Conservation (phyloP, 2,113 vertebrate genomes). For the Tetrao urogallus region DNA sequence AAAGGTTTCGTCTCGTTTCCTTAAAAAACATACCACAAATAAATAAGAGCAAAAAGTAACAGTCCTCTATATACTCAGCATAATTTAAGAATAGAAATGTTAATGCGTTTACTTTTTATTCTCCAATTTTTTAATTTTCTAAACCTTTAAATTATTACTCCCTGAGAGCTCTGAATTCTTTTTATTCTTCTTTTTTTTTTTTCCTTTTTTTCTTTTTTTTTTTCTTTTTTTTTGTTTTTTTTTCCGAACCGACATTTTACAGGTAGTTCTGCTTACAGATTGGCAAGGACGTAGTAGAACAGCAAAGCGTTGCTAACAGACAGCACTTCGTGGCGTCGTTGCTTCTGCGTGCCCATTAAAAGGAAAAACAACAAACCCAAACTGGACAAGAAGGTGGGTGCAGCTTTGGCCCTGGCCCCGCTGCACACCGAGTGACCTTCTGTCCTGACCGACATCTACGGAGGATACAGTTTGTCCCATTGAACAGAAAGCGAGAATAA, state of each 20-base stretch:
- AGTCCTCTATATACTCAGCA: constrained; percentile 81
- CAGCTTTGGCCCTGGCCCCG: constrained; percentile 9
- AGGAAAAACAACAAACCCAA: neutral
- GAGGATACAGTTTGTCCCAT: constrained; percentile 76
- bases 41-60: constrained; percentile 81
- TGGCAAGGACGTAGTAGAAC: constrained; percentile 72
- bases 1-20: constrained; percentile 63
- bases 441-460: constrained; percentile 52
- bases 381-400: constrained; percentile 25
- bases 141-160: constrained; percentile 81
- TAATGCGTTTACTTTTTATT: constrained; percentile 75
- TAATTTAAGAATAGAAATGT: constrained; percentile 83
- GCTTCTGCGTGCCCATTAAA: constrained; percentile 30
- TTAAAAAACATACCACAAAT: constrained; percentile 76
- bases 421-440: neutral
- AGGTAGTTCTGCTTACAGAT: constrained; percentile 81
- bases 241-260: constrained; percentile 79
- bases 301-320: constrained; percentile 68
- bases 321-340: constrained; percentile 58
- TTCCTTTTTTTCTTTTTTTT: constrained; percentile 44
- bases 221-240: neutral
- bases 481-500: constrained; percentile 62
- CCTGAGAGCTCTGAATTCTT: constrained; percentile 79
- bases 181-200: constrained; percentile 17
- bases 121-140: constrained; percentile 78